These are phyloP conservation scores for Adrianichthys oophorus DNA, from an alignment of 2,797 vertebrate genomes.

Conservation along the genomic window DNA sequence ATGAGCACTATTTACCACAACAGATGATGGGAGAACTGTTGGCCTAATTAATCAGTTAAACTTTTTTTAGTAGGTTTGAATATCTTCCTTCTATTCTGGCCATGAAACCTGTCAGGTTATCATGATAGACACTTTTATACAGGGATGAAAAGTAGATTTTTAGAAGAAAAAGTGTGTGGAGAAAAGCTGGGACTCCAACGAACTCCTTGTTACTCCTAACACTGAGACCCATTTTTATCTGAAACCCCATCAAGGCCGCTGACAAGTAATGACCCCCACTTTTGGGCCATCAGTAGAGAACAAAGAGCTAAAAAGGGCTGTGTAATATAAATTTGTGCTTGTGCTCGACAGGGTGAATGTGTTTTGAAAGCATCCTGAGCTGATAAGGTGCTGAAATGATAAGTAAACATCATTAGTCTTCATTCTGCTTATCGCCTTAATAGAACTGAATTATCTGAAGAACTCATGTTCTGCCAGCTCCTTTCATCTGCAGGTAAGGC, in stretches of 20 bases:
- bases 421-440: constrained; percentile 49
- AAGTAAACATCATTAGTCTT: constrained; percentile 66
- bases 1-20: not conserved
- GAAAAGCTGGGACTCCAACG: constrained; percentile 32
- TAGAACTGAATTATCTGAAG: constrained; percentile 58
- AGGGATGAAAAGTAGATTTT: constrained; percentile 38
- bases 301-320: constrained; percentile 18
- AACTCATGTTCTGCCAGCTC: constrained; percentile 53
- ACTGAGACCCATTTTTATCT: constrained; percentile 25
- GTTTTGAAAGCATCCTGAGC: constrained; percentile 27
- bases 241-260: constrained; percentile 53
- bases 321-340: constrained; percentile 11
- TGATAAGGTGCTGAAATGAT: constrained; percentile 31
- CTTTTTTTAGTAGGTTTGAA: constrained; percentile 2
- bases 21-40: not conserved
- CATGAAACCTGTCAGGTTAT: constrained; percentile 17
- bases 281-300: constrained; percentile 31
- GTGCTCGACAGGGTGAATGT: constrained; percentile 9
- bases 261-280: constrained; percentile 32
- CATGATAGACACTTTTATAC: constrained; percentile 10
- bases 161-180: constrained; percentile 49
- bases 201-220: constrained; percentile 55
- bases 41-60: constrained; percentile 5
- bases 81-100: constrained; percentile 16
- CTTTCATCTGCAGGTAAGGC: constrained; percentile 56